Evolutionary conservation across 2,797 vertebrate genomes (phyloP), one percentile per base, ranked within the genome.

Genomic region (Picus viridis): DNA sequence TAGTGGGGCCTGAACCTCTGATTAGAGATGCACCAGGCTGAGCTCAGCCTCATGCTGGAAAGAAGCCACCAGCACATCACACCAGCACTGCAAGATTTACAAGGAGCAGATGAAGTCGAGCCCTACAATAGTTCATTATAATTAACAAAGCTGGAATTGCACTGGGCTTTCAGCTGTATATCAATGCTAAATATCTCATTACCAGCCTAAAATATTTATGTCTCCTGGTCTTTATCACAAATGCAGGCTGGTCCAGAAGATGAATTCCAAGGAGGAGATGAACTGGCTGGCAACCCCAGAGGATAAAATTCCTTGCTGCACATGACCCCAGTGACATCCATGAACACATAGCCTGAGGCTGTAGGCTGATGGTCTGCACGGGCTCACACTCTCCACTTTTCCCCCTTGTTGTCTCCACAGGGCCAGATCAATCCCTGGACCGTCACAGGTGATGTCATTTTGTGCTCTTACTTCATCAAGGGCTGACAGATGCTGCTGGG

Each of bases 181-280:
- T 96, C 96, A 96, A 65, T 95, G 94, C 90, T 95, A 95, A 96
- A 93, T 95, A 94, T 96, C 95, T 95, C 93, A 96, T 96, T 96
- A 96, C 93, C 85, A 77, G 83, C 3, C 7, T 95, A 89, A 95
- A 96, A 95, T 96, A 96, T 96, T 96, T 95, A 95, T 96, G 96
- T 76, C 93, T 94, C 64, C 2, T 13, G 71, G 95, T 94, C 89
- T 96, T 95, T 94, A 91, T 94, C 93, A 93, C 89, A 95, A 95
- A 91, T 86, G 87, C 64, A 81, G 87, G 57, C 94, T 73, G 74
- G 64, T 53, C 92, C 90, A 84, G 89, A 88, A 96, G 90, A 95
- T 92, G 92, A 75, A 96, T 94, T 95, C 94, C 77, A 90, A 89
- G 85, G 58, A 79, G 94, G 32, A 93, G 95, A 96, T 82, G 36